Conservation (phyloP, 2,888 invertebrate species). For the Agonum fuliginosum region DNA sequence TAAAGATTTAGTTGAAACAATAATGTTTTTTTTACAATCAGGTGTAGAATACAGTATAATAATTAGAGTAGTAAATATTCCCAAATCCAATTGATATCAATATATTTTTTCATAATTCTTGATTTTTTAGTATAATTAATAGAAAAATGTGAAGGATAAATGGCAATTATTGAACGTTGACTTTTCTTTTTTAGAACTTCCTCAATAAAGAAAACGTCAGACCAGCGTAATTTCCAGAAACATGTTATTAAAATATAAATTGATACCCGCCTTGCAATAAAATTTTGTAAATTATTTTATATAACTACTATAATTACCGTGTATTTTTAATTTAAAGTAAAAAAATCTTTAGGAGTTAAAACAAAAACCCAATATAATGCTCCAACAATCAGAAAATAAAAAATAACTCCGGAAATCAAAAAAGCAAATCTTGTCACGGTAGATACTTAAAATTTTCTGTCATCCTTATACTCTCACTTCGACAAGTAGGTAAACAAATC, state of each 20-base stretch:
- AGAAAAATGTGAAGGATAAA: no score
- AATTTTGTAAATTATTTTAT: conserved; percentile 4
- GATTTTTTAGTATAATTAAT: no score
- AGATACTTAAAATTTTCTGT: not conserved
- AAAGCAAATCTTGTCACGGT: conserved; percentile 14
- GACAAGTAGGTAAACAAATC: no score
- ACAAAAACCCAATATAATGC: conserved; percentile 9
- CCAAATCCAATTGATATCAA: no score
- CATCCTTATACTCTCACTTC: no score
- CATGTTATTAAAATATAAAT: conserved; percentile 25
- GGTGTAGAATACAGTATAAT: no score
- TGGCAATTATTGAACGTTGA: conserved; percentile 31
- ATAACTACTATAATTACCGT: not conserved
- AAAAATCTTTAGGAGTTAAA: not conserved
- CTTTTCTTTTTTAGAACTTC: conserved; percentile 8
- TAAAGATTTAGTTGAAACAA: no score
- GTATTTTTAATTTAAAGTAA: not conserved
- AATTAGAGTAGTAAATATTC: no score
- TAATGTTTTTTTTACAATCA: no score
- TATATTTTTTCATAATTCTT: no score
- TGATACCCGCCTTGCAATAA: conserved; percentile 7
- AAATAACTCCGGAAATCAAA: conserved; percentile 23
- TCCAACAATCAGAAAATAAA: not conserved
- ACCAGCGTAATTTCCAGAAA: conserved; percentile 25
- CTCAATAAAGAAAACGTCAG: conserved; percentile 35